Evolutionary conservation across 2,888 invertebrate genomes (phyloP), one percentile per base, ranked within the genome.

Genomic region (Microchrysa polita): DNA sequence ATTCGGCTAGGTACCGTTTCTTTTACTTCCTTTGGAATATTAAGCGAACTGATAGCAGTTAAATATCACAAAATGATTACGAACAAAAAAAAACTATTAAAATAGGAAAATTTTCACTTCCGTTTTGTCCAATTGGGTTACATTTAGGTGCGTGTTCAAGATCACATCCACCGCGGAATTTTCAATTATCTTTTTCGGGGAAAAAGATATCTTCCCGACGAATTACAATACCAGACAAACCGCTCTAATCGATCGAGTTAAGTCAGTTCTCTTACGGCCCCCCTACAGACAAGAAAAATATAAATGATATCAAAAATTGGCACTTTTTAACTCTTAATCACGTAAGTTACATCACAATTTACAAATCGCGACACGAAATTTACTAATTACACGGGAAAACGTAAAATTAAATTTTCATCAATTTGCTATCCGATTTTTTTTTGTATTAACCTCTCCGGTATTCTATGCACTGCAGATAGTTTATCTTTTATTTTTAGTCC

Each of bases 21-120:
- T 67, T 40, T 67, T 67, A n/a, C 34, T 18, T 72, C 60, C 60
- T 72, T 72, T 72, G 42, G 27, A 72, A 60, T 72, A 60, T 48
- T 42, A 59, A 72, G 57, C 55, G 55, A 69, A 57, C 20, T 5
- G 40, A 57, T 27, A 48, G 27, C 48, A 20, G 27, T 34, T 34
- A 42, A 59, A 73, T 73, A 73, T 73, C 72, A 73, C 72, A 73
- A 72, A 42, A 9, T 20, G 10, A 55, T 55, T 69, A 42, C 42
- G 42, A 22, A 55, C 16, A 52, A 34, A 16, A 10, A 27, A 52
- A 67, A 53, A 27, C 10, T 9, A 34, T 34, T 2, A 67, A 34
- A 53, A 63, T 42, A 18, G 42, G 40, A 63, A 48, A 65, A 44
- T 22, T 65, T 14, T 59, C 27, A 69, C 42, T 69, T 69, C 42